Conservation (phyloP, 1,140 invertebrate genomes). For the Eupeodes corollae region DNA sequence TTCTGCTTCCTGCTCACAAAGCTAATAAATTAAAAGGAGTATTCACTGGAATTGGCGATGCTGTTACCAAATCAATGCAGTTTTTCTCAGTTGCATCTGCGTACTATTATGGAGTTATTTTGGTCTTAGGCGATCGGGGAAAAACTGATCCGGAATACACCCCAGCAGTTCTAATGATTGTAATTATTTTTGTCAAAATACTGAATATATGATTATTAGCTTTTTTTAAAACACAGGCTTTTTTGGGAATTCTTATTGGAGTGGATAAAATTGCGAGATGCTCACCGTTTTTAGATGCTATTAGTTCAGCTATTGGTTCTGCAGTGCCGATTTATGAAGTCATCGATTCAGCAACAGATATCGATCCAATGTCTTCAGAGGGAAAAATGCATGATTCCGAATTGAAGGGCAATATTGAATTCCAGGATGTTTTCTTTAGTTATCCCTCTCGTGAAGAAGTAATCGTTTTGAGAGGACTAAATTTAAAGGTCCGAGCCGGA, state of each 20-base stretch:
- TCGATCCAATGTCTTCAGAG: slow-evolving; percentile 51
- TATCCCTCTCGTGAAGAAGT: slow-evolving; percentile 73
- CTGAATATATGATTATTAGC: no score
- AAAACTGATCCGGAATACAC: slow-evolving; percentile 45
- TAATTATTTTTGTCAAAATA: no score
- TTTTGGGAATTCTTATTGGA: slow-evolving; percentile 67
- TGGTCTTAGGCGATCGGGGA: slow-evolving; percentile 48
- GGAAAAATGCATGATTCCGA: slow-evolving; percentile 49
- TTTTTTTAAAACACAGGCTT: slow-evolving; percentile 41
- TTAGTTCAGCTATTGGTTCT: slow-evolving; percentile 64
- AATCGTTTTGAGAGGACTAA: slow-evolving; percentile 49
- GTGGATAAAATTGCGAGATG: slow-evolving; percentile 70
- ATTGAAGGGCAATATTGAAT: slow-evolving; percentile 57
- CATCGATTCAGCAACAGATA: slow-evolving; percentile 59
- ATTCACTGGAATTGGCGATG: slow-evolving; percentile 52
- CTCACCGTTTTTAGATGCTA: slow-evolving; percentile 63
- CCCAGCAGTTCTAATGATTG: slow-evolving; percentile 54
- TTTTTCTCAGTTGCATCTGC: slow-evolving; percentile 63
- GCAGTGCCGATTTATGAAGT: slow-evolving; percentile 66
- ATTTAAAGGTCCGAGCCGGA: slow-evolving; percentile 49
- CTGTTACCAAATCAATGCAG: slow-evolving; percentile 59
- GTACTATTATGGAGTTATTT: slow-evolving; percentile 68
- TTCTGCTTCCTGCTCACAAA: slow-evolving; percentile 46
- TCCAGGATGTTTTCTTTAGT: slow-evolving; percentile 61
- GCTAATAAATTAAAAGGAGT: slow-evolving; percentile 52